A percentile compares a stretch with the other conserved stretches of the same genome.
Conservation (phyloP, 2,797 vertebrate genomes). For the Graptemys geographica region DNA sequence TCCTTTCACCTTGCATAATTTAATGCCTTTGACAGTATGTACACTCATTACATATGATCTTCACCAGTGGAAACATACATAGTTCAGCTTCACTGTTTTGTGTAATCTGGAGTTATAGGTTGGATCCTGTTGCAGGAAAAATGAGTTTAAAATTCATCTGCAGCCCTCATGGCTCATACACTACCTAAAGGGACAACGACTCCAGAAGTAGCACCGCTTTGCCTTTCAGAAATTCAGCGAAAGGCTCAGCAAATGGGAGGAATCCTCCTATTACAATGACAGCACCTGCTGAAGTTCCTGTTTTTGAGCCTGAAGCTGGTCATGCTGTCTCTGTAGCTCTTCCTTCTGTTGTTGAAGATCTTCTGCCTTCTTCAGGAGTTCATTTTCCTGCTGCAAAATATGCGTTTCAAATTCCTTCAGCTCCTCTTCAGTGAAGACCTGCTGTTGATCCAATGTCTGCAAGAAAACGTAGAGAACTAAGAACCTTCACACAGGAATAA, state of each 20-base stretch:
- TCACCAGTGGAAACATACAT: background rate
- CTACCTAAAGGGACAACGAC: background rate
- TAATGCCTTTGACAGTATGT: background rate
- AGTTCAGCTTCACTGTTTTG: background rate
- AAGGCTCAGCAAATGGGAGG: background rate
- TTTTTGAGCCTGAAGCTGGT: constrained; percentile 94
- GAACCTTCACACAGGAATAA: background rate
- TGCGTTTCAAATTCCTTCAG: constrained; percentile 95
- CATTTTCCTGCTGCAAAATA: constrained; percentile 89
- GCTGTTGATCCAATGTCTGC: constrained; percentile 95
- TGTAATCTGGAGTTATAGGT: background rate
- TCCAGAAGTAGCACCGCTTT: background rate
- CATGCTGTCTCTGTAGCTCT: constrained; percentile 92
- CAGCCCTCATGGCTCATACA: background rate
- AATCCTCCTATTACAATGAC: background rate
- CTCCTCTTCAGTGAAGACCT: constrained; percentile 94
- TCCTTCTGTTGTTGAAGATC: constrained; percentile 94
- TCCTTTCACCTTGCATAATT: background rate
- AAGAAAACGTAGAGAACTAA: background rate
- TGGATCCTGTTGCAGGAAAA: background rate
- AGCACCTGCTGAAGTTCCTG: constrained; percentile 92
- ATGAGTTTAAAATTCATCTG: background rate
- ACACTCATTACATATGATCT: background rate
- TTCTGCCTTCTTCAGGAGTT: constrained; percentile 87
- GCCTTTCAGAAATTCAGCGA: background rate